Evolutionary conservation across 1,140 invertebrate genomes (phyloP).

Genomic region (Campoletis sonorensis): DNA sequence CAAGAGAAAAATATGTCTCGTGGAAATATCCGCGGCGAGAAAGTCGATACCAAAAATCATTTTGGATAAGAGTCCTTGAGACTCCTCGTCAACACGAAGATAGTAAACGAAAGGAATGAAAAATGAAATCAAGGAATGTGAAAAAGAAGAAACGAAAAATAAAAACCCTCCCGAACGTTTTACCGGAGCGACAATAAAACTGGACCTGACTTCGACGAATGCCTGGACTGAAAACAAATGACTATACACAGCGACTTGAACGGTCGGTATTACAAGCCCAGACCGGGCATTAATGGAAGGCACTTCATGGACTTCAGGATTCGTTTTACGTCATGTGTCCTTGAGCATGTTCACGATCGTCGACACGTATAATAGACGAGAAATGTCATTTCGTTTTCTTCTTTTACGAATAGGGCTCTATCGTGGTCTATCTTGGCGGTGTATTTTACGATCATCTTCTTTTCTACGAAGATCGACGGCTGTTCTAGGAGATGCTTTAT

Average conservation of each 20-base stretch:
- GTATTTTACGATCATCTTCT: slow-evolving; percentile 15
- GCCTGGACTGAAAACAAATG: too few relatives aligned
- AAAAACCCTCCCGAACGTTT: not conserved
- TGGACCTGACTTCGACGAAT: too few relatives aligned
- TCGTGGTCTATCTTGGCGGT: not conserved
- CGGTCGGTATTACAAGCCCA: too few relatives aligned
- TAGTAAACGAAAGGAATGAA: not conserved
- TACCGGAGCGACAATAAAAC: not conserved
- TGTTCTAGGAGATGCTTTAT: not conserved
- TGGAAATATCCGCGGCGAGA: not conserved
- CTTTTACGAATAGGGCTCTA: not conserved
- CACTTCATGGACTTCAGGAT: not conserved
- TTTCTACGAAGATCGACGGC: not conserved
- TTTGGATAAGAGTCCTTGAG: not conserved
- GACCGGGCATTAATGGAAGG: too few relatives aligned
- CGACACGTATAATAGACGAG: slow-evolving; percentile 21
- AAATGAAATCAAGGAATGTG: slow-evolving; percentile 21
- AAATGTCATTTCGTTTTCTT: not conserved
- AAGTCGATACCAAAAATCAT: not conserved
- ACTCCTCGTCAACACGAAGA: not conserved
- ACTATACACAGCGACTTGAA: too few relatives aligned
- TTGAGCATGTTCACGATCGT: slow-evolving; percentile 20
- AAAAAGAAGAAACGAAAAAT: not conserved
- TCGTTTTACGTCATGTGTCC: not conserved
- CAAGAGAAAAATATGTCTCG: not conserved